These are phyloP conservation scores for Chloroceryle aenea DNA, from an alignment of 2,113 vertebrate genomes.

Conservation along the genomic window DNA sequence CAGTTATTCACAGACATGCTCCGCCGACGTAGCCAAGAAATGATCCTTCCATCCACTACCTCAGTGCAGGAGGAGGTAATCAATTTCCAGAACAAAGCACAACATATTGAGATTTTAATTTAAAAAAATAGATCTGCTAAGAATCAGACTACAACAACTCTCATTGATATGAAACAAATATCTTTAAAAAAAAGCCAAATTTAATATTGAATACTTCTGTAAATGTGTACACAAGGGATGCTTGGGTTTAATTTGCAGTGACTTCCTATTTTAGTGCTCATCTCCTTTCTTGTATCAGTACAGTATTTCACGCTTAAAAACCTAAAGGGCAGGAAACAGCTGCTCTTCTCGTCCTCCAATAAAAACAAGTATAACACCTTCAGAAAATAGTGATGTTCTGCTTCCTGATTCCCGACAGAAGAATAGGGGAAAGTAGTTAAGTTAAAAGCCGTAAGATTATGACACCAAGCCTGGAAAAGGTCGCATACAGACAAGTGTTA, in stretches of 20 bases:
- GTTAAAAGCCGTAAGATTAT: neutral
- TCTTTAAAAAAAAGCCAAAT: neutral
- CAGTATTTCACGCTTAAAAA: neutral
- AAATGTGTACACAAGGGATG: neutral
- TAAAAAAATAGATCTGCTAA: neutral
- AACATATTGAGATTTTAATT: neutral
- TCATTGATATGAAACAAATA: neutral
- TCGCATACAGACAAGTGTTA: neutral
- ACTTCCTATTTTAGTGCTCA: neutral
- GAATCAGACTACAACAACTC: neutral
- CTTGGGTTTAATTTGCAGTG: neutral
- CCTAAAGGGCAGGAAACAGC: accelerated
- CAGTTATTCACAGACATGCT: neutral
- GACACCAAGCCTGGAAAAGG: neutral
- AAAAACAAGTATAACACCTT: neutral
- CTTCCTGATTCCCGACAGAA: neutral
- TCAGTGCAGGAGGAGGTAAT: neutral
- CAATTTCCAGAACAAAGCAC: neutral
- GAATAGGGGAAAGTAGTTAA: neutral
- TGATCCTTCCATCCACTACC: neutral
- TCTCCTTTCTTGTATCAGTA: neutral
- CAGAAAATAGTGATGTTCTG: neutral
- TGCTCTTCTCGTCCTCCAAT: neutral
- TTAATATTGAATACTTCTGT: neutral
- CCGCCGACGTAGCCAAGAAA: neutral